Evolutionary conservation across 1,140 invertebrate genomes (phyloP).

Genomic region (Eumaeus atala): DNA sequence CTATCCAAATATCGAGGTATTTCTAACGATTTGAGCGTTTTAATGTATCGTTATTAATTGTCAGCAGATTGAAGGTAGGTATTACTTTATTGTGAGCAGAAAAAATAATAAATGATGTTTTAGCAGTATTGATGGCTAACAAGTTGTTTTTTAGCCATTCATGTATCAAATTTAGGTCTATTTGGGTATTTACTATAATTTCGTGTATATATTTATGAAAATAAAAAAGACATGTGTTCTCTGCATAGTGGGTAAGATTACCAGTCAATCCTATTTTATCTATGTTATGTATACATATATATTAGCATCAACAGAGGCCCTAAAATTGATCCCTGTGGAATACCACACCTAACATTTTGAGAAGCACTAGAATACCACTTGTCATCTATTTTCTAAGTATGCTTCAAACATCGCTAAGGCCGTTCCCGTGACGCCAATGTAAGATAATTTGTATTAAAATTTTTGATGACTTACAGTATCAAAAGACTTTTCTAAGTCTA

Average conservation of each 20-base stretch:
- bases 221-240: conserved; percentile 11
- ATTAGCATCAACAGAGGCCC: conserved; percentile 5
- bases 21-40: conserved; percentile 16
- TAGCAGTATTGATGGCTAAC: conserved; percentile 23
- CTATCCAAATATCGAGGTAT: conserved; percentile 21
- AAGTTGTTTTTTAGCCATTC: conserved; percentile 22
- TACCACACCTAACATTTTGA: neutral
- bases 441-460: neutral
- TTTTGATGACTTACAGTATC: conserved; percentile 1
- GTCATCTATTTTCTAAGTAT: neutral
- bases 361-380: neutral
- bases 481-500: conserved; percentile 5
- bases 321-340: neutral
- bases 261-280: conserved; percentile 2
- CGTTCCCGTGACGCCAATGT: neutral
- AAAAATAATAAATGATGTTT: conserved; percentile 26
- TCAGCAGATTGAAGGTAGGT: conserved; percentile 10
- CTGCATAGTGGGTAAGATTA: neutral
- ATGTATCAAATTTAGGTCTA: neutral
- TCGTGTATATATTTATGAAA: neutral
- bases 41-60: conserved; percentile 15
- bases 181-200: neutral
- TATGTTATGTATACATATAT: conserved; percentile 13
- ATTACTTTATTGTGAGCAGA: conserved; percentile 22
- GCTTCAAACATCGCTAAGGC: neutral